Evolutionary conservation across 2,888 invertebrate genomes (phyloP).

Genomic region (Acrobasis suavella): DNA sequence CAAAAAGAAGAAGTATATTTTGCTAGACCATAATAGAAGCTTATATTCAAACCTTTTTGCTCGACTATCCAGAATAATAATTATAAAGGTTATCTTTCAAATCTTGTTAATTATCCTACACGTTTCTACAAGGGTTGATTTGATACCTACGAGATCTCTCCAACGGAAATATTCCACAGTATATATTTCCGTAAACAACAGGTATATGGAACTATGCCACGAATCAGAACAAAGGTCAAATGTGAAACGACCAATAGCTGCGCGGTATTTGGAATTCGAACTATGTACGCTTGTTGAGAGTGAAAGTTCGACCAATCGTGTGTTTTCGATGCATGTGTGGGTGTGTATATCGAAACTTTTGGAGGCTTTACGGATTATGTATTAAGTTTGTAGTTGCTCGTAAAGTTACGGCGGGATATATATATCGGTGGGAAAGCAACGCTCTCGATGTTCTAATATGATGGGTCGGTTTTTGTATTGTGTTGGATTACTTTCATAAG

Average conservation of each 20-base stretch:
- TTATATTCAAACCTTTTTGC: neutral
- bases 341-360: slow-evolving; percentile 47
- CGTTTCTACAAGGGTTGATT: neutral
- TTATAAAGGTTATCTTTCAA: neutral
- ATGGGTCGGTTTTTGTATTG: slow-evolving; percentile 3
- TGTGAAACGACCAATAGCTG: slow-evolving; percentile 60
- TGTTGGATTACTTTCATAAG: neutral
- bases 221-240: slow-evolving; percentile 73
- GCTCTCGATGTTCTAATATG: neutral
- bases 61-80: neutral
- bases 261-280: slow-evolving; percentile 62
- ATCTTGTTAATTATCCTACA: neutral
- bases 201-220: slow-evolving; percentile 53
- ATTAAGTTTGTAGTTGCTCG: slow-evolving; percentile 18
- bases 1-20: too few species aligned
- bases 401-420: slow-evolving; percentile 8
- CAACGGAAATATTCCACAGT: slow-evolving; percentile 38
- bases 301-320: slow-evolving; percentile 73
- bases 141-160: slow-evolving; percentile 29
- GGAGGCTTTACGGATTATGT: slow-evolving; percentile 25
- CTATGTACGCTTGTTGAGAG: slow-evolving; percentile 77
- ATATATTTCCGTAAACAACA: slow-evolving; percentile 65
- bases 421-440: neutral
- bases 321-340: slow-evolving; percentile 44
- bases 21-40: neutral